These are phyloP conservation scores for Dryadula phaetusa DNA, from an alignment of 2,888 invertebrate species.

Conservation along the genomic window DNA sequence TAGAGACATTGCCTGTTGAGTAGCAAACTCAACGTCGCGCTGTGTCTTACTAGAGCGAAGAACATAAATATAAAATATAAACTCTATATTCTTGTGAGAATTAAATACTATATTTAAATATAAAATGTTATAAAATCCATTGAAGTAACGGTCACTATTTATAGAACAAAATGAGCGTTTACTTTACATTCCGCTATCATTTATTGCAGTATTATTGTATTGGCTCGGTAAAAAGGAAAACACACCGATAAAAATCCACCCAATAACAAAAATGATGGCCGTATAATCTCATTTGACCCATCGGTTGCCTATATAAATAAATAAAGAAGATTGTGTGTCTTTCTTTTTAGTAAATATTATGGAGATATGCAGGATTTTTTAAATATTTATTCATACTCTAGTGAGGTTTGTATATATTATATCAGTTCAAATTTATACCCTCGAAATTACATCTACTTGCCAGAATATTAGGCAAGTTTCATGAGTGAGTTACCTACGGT, in stretches of 20 bases:
- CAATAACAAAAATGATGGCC: constrained; percentile 20
- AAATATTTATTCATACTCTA: not conserved
- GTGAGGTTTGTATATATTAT: not conserved
- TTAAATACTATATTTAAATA: not conserved
- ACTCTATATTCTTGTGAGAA: too few species aligned
- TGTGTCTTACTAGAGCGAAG: too few species aligned
- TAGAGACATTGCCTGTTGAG: too few species aligned
- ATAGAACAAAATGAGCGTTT: not conserved
- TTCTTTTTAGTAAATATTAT: constrained; percentile 4
- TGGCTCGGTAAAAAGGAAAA: constrained; percentile 15
- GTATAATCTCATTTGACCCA: constrained; percentile 16
- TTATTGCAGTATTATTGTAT: constrained; percentile 20
- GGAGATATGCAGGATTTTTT: not conserved
- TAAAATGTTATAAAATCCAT: not conserved
- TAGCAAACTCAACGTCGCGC: too few species aligned
- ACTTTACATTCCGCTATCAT: constrained; percentile 12
- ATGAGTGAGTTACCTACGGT: too few species aligned
- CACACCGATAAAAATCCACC: constrained; percentile 10
- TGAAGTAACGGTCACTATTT: not conserved
- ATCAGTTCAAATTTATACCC: too few species aligned
- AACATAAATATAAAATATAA: too few species aligned
- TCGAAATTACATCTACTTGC: too few species aligned
- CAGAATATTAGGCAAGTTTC: too few species aligned
- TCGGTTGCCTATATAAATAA: constrained; percentile 1
- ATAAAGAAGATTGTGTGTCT: constrained; percentile 13